A percentile compares a stretch with the other conserved stretches of the same genome.
These are phyloP conservation scores for Lithobates sylvaticus DNA, from an alignment of 2,797 vertebrate species.

Conservation along the genomic window DNA sequence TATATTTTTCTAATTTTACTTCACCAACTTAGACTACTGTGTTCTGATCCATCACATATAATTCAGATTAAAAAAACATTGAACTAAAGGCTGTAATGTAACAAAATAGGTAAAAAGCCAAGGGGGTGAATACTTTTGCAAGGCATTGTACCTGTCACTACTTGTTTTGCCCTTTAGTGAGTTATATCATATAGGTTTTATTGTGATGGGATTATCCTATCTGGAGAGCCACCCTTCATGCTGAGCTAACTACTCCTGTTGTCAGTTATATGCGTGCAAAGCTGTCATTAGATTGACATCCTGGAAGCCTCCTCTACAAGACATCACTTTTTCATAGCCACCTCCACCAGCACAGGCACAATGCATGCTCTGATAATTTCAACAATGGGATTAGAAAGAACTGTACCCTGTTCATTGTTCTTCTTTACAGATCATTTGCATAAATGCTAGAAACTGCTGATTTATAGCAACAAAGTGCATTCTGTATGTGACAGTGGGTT, in stretches of 20 bases:
- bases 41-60: no score
- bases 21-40: no score
- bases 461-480: background rate
- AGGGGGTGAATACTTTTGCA: no score
- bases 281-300: conserved; percentile 54
- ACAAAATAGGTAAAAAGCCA: no score
- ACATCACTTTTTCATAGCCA: conserved; percentile 17
- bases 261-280: conserved; percentile 53
- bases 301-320: background rate
- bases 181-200: conserved; percentile 29
- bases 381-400: conserved; percentile 31
- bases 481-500: background rate
- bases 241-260: conserved; percentile 41
- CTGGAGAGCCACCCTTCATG: background rate
- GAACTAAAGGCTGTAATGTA: no score
- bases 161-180: background rate
- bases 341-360: conserved; percentile 3
- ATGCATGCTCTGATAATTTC: conserved; percentile 8
- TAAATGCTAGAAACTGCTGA: background rate
- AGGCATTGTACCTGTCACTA: background rate
- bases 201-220: conserved; percentile 45
- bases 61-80: no score
- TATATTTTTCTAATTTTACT: no score
- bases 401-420: background rate
- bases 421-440: conserved; percentile 25